Evolutionary conservation across 2,888 invertebrate genomes (phyloP), one percentile per base, ranked within the genome.

Genomic region (Coenonympha glycerion): DNA sequence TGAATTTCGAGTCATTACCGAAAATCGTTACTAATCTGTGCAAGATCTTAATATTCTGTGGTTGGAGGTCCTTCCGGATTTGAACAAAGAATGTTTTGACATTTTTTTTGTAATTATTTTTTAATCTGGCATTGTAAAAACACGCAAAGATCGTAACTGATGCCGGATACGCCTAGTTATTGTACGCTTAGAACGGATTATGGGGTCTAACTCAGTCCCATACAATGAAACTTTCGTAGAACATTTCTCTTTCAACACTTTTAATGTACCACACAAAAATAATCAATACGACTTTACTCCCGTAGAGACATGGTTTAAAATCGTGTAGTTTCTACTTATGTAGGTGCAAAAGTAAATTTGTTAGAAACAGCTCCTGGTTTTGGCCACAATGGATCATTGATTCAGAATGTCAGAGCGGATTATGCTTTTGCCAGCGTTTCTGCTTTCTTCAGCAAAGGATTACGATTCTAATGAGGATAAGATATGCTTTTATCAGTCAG

Each of bases 61-160:
- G n/a, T n/a, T n/a, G n/a, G n/a, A n/a, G n/a, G 57, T 62, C 66
- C 80, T 83, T 85, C 84, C 84, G 82, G 80, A 64, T 62, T 62
- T 42, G 55, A 59, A 79, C 73, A 81, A 55, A 65, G 62, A 57
- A 53, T 81, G 73, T 82, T 82, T 73, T 80, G 80, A 75, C 64
- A 68, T 71, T 68, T 63, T n/a, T 55, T 61, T 61, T 61, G n/a
- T n/a, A n/a, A 57, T 56, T 49, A 66, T 70, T 68, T 63, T 54
- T 61, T 61, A 62, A 57, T 57, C 51, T 50, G 47, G 54, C 50
- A 67, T 72, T 76, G 69, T 74, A 47, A 52, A 13, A 15, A 22
- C 24, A 33, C 31, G 44, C 33, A 44, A 39, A 79, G 84, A n/a
- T n/a, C n/a, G n/a, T 79, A 81, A 84, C 74, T 70, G 79, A 83